Evolutionary conservation across 2,797 vertebrate genomes (phyloP).

Genomic region (Thaleichthys pacificus): DNA sequence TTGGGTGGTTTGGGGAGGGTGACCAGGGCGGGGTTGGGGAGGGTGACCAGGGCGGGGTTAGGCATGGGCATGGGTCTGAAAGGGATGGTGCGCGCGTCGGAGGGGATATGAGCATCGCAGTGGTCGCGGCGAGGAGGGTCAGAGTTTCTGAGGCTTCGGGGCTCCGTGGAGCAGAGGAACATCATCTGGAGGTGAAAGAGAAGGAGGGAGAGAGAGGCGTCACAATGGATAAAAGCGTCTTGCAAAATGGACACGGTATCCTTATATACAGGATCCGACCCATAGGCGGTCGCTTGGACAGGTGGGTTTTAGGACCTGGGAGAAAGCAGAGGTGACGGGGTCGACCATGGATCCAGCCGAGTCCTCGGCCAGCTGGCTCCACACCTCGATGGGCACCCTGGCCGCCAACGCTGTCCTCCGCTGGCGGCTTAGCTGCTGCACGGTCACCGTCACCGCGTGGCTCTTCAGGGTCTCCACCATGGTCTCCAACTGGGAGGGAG

Average conservation of each 20-base stretch:
- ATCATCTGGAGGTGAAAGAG: constrained; percentile 62
- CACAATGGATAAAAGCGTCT: not conserved
- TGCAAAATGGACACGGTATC: not conserved
- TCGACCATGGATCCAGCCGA: constrained; percentile 53
- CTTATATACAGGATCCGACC: not conserved
- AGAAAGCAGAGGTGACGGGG: constrained; percentile 62
- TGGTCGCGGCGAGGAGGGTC: constrained; percentile 42
- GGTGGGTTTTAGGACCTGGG: constrained; percentile 57
- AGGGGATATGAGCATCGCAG: not conserved
- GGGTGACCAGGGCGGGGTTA: constrained; percentile 9
- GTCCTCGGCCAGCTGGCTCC: constrained; percentile 60
- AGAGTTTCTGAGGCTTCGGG: constrained; percentile 56
- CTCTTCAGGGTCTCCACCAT: constrained; percentile 59
- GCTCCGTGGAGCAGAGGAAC: constrained; percentile 68
- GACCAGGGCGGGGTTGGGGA: not conserved
- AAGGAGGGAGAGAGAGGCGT: not conserved
- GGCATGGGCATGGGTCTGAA: constrained; percentile 11
- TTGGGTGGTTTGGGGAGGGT: too few species aligned
- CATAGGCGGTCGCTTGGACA: too few species aligned
- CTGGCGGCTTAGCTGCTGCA: constrained; percentile 29
- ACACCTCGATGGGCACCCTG: constrained; percentile 63
- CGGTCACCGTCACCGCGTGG: constrained; percentile 37
- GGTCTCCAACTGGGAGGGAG: constrained; percentile 50
- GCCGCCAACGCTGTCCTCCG: constrained; percentile 30
- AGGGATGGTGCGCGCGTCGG: constrained; percentile 13